phyloP scores from a whole-genome alignment of 2,797 vertebrate genomes.

The Setipinna tenuifilis region DNA sequence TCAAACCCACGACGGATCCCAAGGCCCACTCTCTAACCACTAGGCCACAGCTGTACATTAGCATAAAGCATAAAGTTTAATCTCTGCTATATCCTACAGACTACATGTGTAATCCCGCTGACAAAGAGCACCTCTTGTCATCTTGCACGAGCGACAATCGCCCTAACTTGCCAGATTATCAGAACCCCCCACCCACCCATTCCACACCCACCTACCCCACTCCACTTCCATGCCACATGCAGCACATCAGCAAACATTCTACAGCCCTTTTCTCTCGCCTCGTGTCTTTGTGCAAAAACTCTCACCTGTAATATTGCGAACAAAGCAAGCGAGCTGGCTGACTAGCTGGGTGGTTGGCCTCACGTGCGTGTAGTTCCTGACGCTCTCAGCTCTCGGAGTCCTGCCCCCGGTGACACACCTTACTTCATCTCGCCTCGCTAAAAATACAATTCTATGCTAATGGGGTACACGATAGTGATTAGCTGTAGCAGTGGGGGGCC shows the following conservation, averaged over 20 bases:
- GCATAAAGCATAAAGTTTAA: not conserved
- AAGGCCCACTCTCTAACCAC: too few species aligned
- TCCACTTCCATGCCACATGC: not conserved
- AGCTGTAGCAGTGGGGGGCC: constrained; percentile 10
- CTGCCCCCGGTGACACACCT: constrained; percentile 16
- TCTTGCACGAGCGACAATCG: not conserved
- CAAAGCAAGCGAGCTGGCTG: not conserved
- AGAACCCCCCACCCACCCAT: not conserved
- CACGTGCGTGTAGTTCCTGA: not conserved
- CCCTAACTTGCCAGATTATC: not conserved
- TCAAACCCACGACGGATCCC: too few species aligned
- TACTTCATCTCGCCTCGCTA: not conserved
- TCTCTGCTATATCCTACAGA: not conserved
- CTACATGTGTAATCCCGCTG: not conserved
- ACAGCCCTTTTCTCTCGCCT: not conserved
- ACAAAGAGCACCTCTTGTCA: not conserved
- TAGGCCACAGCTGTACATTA: too few species aligned
- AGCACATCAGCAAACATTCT: not conserved
- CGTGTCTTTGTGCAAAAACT: not conserved
- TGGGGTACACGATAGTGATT: constrained; percentile 31
- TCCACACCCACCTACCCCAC: not conserved
- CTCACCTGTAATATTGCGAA: constrained; percentile 4
- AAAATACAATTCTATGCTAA: constrained; percentile 15
- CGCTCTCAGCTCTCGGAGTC: not conserved
- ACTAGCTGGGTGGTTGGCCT: not conserved